Conservation (phyloP, 2,113 vertebrate genomes). For the Chaetodon trifascialis region DNA sequence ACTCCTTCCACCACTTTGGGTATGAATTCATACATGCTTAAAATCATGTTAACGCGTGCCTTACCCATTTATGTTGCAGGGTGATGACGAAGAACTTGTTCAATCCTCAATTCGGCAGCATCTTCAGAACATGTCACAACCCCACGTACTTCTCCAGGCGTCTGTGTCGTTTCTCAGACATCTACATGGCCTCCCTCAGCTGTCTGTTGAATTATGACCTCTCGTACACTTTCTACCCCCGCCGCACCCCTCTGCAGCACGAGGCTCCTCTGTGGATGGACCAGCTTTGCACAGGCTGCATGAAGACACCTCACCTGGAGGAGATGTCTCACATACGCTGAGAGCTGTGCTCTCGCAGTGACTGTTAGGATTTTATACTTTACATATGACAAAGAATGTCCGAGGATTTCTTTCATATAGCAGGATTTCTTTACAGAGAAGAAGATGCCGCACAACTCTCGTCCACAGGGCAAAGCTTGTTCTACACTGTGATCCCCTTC, state of each 20-base stretch:
- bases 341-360: constrained; percentile 48
- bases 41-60: not conserved
- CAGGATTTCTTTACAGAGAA: constrained; percentile 26
- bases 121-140: constrained; percentile 89
- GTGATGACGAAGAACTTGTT: constrained; percentile 87
- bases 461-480: not conserved
- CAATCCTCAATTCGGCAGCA: constrained; percentile 89
- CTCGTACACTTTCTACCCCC: constrained; percentile 86
- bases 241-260: constrained; percentile 88
- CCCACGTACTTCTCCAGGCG: constrained; percentile 90
- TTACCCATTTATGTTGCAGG: constrained; percentile 61
- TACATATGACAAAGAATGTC: constrained; percentile 28
- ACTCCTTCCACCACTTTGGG: not conserved
- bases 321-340: constrained; percentile 89
- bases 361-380: constrained; percentile 44
- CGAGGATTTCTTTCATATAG: constrained; percentile 6
- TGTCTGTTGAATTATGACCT: constrained; percentile 88
- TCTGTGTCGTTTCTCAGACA: constrained; percentile 87
- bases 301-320: constrained; percentile 87
- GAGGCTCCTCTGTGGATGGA: constrained; percentile 91
- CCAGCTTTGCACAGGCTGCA: constrained; percentile 89
- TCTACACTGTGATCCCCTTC: constrained; percentile 18
- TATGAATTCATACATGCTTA: not conserved
- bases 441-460: constrained; percentile 7
- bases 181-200: constrained; percentile 89